Percentiles rank a stretch among this genome's conserved stretches.
Evolutionary conservation across 2,888 invertebrate species (phyloP).

Genomic region (Criorhina ranunculi): DNA sequence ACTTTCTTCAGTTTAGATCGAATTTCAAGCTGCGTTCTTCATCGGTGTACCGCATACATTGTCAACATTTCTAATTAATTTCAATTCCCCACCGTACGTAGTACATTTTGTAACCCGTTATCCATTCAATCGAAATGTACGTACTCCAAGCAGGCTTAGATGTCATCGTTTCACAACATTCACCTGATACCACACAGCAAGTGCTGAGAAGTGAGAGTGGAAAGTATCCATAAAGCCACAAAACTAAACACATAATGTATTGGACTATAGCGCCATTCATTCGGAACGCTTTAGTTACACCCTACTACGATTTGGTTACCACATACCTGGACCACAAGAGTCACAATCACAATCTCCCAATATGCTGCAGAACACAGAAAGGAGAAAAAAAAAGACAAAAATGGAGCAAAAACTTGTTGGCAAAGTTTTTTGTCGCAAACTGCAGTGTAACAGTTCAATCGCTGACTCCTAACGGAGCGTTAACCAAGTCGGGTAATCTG

Average conservation of each 20-base stretch:
- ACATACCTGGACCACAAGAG: conserved; percentile 58
- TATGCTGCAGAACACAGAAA: neutral
- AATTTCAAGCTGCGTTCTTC: neutral
- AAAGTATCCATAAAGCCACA: conserved; percentile 48
- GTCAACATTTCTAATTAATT: neutral
- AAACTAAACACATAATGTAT: conserved; percentile 15
- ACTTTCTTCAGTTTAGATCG: neutral
- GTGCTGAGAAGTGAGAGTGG: conserved; percentile 73
- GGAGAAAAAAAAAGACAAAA: conserved; percentile 17
- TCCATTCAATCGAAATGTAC: neutral
- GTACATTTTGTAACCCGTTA: conserved; percentile 11
- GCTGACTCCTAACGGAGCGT: conserved; percentile 64
- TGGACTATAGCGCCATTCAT: conserved; percentile 49
- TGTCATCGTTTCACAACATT: conserved; percentile 60
- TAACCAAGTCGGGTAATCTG: conserved; percentile 36
- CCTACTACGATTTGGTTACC: conserved; percentile 57
- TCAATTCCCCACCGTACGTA: neutral
- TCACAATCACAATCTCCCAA: conserved; percentile 57
- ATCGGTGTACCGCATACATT: neutral
- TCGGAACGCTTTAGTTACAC: conserved; percentile 71
- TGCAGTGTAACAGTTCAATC: conserved; percentile 70
- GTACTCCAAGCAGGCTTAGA: conserved; percentile 31
- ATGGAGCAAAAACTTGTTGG: conserved; percentile 57
- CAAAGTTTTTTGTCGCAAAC: conserved; percentile 40
- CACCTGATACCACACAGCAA: conserved; percentile 47